phyloP scores from a whole-genome alignment of 2,113 vertebrate genomes.

The Equus quagga region DNA sequence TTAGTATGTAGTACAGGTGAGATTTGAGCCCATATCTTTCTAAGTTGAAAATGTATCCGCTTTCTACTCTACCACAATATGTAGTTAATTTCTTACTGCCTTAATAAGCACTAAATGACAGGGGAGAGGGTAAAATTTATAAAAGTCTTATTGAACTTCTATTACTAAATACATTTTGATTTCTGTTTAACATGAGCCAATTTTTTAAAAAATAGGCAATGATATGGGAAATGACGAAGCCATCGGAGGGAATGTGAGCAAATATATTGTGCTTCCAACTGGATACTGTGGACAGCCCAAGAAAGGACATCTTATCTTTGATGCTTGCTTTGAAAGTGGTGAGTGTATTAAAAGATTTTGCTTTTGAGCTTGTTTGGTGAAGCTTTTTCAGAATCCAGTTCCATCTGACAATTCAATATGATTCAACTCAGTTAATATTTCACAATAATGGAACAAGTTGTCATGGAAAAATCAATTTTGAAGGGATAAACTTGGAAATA shows the following conservation, averaged over 20 bases:
- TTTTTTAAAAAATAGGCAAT: conserved; percentile 86
- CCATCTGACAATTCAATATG: not conserved
- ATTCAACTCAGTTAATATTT: conserved; percentile 50
- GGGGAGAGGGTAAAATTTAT: not conserved
- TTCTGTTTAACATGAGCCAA: conserved; percentile 37
- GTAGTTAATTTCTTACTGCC: not conserved
- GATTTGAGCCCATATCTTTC: conserved; percentile 1
- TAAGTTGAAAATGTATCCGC: conserved; percentile 25
- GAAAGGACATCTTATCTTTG: conserved; percentile 97
- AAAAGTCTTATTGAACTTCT: conserved; percentile 12
- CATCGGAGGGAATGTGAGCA: conserved; percentile 96
- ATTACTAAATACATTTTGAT: conserved; percentile 34
- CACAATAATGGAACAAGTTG: not conserved
- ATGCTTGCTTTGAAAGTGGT: conserved; percentile 99
- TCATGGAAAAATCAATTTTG: not conserved
- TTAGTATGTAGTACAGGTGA: not conserved
- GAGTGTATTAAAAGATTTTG: conserved; percentile 82
- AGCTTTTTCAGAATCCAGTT: not conserved
- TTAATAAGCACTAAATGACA: not conserved
- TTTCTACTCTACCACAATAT: not conserved
- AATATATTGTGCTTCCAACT: conserved; percentile 90
- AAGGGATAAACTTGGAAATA: conserved; percentile 38
- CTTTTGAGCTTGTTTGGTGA: not conserved
- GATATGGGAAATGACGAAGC: conserved; percentile 93
- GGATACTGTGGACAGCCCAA: conserved; percentile 91